phyloP scores from a whole-genome alignment of 1,140 invertebrate species.

The Drosophila saltans region DNA sequence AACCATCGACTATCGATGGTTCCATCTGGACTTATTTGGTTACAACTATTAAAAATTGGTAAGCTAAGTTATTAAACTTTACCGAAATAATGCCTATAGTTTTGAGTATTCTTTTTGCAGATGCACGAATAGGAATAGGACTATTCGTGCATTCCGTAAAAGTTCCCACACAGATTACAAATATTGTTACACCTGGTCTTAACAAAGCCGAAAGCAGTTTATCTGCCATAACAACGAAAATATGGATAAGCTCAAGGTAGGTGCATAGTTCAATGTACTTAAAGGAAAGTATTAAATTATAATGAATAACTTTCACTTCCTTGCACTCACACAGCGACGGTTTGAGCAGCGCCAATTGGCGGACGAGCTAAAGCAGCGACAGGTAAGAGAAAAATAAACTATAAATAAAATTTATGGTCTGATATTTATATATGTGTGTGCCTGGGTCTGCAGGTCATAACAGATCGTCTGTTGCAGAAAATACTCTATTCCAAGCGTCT shows the following conservation, averaged over 20 bases:
- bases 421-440: neutral
- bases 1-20: no score
- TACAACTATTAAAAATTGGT: no score
- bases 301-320: neutral
- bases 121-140: no score
- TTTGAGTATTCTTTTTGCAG: no score
- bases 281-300: neutral
- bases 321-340: constrained; percentile 30
- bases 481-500: constrained; percentile 78
- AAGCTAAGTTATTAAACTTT: no score
- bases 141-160: no score
- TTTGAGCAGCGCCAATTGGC: constrained; percentile 49
- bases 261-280: neutral
- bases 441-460: constrained; percentile 55
- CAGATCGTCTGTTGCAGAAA: constrained; percentile 63
- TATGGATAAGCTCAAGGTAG: constrained; percentile 66
- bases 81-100: no score
- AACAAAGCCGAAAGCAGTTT: constrained; percentile 15
- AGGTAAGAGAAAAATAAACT: constrained; percentile 56
- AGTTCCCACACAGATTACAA: no score
- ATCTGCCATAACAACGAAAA: constrained; percentile 19
- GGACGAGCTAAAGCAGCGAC: constrained; percentile 74
- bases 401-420: constrained; percentile 24
- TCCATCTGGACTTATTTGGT: no score
- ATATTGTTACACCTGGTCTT: neutral